These are phyloP conservation scores for Orius laevigatus DNA, from an alignment of 1,140 invertebrate species.

Conservation along the genomic window DNA sequence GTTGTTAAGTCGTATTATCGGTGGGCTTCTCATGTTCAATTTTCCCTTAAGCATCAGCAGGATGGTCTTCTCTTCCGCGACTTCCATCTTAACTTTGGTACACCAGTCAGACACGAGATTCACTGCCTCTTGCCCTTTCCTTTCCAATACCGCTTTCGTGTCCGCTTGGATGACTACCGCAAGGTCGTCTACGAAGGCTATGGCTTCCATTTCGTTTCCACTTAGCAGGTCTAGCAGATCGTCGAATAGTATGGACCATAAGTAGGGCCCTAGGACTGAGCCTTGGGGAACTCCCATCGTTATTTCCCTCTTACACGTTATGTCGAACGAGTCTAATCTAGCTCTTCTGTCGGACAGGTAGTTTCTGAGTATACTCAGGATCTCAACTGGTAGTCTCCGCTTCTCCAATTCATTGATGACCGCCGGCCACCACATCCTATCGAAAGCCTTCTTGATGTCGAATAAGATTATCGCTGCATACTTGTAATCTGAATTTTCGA, in stretches of 20 bases:
- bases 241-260: constrained; percentile 25
- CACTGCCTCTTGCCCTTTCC: neutral
- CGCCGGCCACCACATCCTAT: too few relatives aligned
- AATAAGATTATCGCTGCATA: too few relatives aligned
- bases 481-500: too few relatives aligned
- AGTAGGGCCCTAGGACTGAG: constrained; percentile 22
- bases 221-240: too few relatives aligned
- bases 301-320: neutral
- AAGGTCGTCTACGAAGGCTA: constrained; percentile 4
- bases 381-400: too few relatives aligned
- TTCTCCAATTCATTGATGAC: too few relatives aligned
- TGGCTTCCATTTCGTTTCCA: neutral
- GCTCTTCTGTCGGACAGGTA: too few relatives aligned
- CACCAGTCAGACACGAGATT: neutral
- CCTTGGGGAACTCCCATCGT: constrained; percentile 22
- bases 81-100: neutral
- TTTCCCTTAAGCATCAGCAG: constrained; percentile 12
- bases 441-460: too few relatives aligned
- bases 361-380: too few relatives aligned
- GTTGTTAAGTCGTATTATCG: constrained; percentile 6
- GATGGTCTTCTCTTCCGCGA: constrained; percentile 16
- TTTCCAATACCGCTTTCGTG: neutral
- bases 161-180: constrained; percentile 1
- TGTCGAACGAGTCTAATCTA: too few relatives aligned
- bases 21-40: neutral